phyloP scores from a whole-genome alignment of 2,113 vertebrate species.

The Leptosomus discolor region DNA sequence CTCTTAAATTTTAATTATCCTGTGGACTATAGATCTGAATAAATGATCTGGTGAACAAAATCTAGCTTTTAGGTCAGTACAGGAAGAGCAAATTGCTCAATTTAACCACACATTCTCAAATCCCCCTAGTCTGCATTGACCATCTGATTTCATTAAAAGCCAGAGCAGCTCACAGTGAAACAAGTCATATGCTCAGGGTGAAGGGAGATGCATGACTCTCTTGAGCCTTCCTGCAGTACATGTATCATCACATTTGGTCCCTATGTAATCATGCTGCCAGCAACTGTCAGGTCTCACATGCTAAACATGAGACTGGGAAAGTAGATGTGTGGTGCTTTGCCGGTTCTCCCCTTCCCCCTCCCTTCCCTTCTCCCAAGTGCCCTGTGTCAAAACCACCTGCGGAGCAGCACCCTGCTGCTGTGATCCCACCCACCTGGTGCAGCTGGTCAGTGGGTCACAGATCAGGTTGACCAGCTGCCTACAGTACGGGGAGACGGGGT shows the following conservation, averaged over 20 bases:
- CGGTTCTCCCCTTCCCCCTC: background rate
- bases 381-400: background rate
- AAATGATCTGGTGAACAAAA: constrained; percentile 25
- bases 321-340: background rate
- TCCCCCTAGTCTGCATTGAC: background rate
- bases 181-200: background rate
- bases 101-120: background rate
- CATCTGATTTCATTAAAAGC: background rate
- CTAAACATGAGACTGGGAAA: background rate
- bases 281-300: background rate
- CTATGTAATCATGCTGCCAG: background rate
- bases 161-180: background rate
- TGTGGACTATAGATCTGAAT: background rate
- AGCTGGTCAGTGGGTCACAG: background rate
- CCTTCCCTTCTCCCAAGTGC: background rate
- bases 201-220: background rate
- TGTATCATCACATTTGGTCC: background rate
- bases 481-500: background rate
- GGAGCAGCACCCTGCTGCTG: background rate
- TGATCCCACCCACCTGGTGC: rapidly evolving
- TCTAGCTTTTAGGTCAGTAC: background rate
- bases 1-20: constrained; percentile 44
- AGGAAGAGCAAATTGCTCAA: background rate
- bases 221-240: background rate
- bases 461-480: background rate